A percentile compares a stretch with the other conserved stretches of the same genome.
Conservation (phyloP, 1,140 invertebrate genomes). For the Bradynema listronoti region DNA sequence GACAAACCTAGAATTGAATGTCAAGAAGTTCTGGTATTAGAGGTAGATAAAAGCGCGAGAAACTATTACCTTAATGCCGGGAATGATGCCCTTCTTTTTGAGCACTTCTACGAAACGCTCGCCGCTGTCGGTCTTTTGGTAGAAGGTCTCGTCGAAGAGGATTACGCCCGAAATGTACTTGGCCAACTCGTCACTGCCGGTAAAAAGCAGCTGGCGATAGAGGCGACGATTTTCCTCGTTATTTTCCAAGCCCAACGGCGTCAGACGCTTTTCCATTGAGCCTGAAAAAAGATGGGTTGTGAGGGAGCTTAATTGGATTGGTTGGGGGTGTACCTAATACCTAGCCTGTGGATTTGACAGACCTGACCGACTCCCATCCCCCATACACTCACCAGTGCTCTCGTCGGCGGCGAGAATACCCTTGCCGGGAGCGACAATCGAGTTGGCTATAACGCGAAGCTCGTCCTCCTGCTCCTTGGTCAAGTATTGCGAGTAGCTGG, state of each 20-base stretch:
- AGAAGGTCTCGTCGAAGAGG: slow-evolving; percentile 55
- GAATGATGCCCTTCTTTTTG: slow-evolving; percentile 47
- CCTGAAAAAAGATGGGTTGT: slow-evolving; percentile 44
- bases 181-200: slow-evolving; percentile 31
- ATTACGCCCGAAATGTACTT: slow-evolving; percentile 53
- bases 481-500: slow-evolving; percentile 21
- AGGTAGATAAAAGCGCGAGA: neutral
- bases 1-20: too few species aligned
- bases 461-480: slow-evolving; percentile 76
- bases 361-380: too few species aligned
- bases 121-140: slow-evolving; percentile 41
- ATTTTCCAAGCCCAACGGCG: slow-evolving; percentile 62
- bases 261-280: slow-evolving; percentile 62
- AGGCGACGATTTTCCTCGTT: slow-evolving; percentile 57
- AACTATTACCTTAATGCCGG: slow-evolving; percentile 40
- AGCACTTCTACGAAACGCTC: slow-evolving; percentile 51
- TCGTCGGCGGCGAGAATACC: slow-evolving; percentile 58
- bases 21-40: neutral
- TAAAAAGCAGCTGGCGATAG: slow-evolving; percentile 53
- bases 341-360: too few species aligned
- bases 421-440: slow-evolving; percentile 82
- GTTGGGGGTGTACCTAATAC: too few species aligned
- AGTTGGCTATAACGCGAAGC: slow-evolving; percentile 75
- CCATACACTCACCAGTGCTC: slow-evolving; percentile 49
- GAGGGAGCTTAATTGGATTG: too few species aligned